A percentile compares a stretch with the other conserved stretches of the same genome.
Conservation (phyloP, 2,888 invertebrate species). For the Lobophora halterata region DNA sequence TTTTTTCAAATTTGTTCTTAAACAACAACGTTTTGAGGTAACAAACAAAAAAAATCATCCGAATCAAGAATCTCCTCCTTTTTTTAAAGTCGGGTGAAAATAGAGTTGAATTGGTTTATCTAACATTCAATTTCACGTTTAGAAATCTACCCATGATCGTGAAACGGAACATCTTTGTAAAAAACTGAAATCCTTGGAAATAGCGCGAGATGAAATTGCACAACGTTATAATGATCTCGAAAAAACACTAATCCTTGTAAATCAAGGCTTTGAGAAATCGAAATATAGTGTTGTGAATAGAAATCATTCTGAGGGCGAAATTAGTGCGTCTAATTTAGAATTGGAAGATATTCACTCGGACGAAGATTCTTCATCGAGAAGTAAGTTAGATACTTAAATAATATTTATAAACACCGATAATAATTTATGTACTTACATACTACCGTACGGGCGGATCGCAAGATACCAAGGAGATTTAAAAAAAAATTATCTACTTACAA, state of each 20-base stretch:
- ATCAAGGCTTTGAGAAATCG: conserved; percentile 55
- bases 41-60: too few species aligned
- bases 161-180: conserved; percentile 55
- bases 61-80: too few species aligned
- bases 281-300: conserved; percentile 24
- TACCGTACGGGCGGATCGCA: too few species aligned
- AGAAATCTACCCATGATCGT: conserved; percentile 55
- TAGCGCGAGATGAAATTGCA: conserved; percentile 48
- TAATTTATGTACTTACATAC: too few species aligned
- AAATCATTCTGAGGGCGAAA: conserved; percentile 28
- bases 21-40: too few species aligned
- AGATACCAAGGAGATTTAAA: too few species aligned
- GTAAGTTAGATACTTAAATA: too few species aligned
- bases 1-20: too few species aligned
- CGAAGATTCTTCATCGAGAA: conserved; percentile 50
- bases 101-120: too few species aligned
- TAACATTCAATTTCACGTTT: too few species aligned
- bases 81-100: too few species aligned
- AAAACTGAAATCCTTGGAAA: conserved; percentile 52
- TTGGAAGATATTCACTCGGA: conserved; percentile 63
- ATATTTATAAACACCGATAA: too few species aligned
- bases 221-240: conserved; percentile 59
- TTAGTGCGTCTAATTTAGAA: conserved; percentile 38
- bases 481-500: conserved; percentile 1
- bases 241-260: conserved; percentile 56